Percentiles rank a stretch among this genome's conserved stretches.
phyloP scores from a whole-genome alignment of 2,888 invertebrate species.

The Vesta saturnalis region DNA sequence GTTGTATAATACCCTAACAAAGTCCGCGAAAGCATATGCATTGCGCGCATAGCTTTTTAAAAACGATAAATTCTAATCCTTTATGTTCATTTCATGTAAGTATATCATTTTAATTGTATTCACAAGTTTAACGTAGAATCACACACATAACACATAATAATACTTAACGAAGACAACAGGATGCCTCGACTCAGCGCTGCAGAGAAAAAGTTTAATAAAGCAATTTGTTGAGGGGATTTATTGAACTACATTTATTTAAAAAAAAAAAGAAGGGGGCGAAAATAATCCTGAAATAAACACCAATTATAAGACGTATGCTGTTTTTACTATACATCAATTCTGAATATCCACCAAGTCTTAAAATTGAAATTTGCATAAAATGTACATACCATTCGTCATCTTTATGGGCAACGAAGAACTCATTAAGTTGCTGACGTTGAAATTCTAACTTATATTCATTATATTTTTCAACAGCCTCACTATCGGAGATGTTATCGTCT shows the following conservation, averaged over 20 bases:
- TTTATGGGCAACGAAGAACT: constrained; percentile 98
- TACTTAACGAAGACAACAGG: constrained; percentile 59
- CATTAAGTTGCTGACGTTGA: constrained; percentile 94
- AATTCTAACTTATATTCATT: constrained; percentile 99
- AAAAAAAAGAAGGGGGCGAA: constrained; percentile 20
- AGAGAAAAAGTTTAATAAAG: constrained; percentile 57
- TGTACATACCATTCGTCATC: constrained; percentile 97
- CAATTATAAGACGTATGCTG: constrained; percentile 24
- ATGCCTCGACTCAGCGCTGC: constrained; percentile 60
- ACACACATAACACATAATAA: constrained; percentile 61
- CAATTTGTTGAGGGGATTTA: constrained; percentile 43
- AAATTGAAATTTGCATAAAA: too few relatives aligned
- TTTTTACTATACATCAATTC: constrained; percentile 27
- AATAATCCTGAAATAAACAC: constrained; percentile 28
- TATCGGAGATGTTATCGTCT: constrained; percentile 97
- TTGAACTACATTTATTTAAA: constrained; percentile 30
- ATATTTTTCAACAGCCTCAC: constrained; percentile 95
- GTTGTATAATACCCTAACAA: constrained; percentile 58
- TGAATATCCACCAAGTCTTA: too few relatives aligned
- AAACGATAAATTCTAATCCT: constrained; percentile 53
- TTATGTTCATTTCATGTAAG: constrained; percentile 43
- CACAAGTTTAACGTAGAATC: constrained; percentile 55
- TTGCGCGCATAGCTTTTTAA: constrained; percentile 62
- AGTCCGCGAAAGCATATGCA: constrained; percentile 62
- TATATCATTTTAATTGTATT: constrained; percentile 47